A percentile compares a stretch with the other conserved stretches of the same genome.
Conservation (phyloP, 2,797 vertebrate species). For the Neostethus bicornis region DNA sequence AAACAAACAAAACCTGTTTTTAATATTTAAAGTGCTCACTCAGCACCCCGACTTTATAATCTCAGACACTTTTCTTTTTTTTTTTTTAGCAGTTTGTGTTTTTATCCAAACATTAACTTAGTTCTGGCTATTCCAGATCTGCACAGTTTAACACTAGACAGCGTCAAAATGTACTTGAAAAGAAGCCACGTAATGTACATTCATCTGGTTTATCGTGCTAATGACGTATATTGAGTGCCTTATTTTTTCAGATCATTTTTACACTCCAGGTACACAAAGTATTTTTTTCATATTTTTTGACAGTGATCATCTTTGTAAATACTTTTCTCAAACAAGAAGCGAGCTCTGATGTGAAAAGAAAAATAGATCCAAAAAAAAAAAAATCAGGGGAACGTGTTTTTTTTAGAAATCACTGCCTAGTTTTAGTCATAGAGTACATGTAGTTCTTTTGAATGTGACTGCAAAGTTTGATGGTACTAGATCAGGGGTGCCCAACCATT, state of each 20-base stretch:
- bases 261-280: conserved; percentile 65
- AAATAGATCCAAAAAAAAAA: conserved; percentile 66
- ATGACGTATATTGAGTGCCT: conserved; percentile 60
- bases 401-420: conserved; percentile 61
- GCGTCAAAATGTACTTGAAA: conserved; percentile 52
- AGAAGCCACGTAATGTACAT: conserved; percentile 36
- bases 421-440: conserved; percentile 42
- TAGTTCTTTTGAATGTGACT: conserved; percentile 36
- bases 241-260: conserved; percentile 49
- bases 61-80: conserved; percentile 11
- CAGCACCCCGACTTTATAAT: conserved; percentile 17
- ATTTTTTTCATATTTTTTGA: conserved; percentile 61
- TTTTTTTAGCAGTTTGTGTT: no score
- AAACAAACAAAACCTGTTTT: conserved; percentile 11
- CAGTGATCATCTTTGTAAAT: conserved; percentile 66
- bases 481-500: no score
- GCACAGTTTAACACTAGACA: conserved; percentile 53
- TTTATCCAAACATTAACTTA: conserved; percentile 19
- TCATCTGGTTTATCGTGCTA: conserved; percentile 24
- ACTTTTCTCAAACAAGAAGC: conserved; percentile 58
- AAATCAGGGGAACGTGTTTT: conserved; percentile 55
- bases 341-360: conserved; percentile 72
- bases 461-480: conserved; percentile 59
- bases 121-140: conserved; percentile 30
- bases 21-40: neutral